Percentiles rank a stretch among this genome's conserved stretches.
Evolutionary conservation across 2,797 vertebrate species (phyloP).

Genomic region (Microcaecilia unicolor): DNA sequence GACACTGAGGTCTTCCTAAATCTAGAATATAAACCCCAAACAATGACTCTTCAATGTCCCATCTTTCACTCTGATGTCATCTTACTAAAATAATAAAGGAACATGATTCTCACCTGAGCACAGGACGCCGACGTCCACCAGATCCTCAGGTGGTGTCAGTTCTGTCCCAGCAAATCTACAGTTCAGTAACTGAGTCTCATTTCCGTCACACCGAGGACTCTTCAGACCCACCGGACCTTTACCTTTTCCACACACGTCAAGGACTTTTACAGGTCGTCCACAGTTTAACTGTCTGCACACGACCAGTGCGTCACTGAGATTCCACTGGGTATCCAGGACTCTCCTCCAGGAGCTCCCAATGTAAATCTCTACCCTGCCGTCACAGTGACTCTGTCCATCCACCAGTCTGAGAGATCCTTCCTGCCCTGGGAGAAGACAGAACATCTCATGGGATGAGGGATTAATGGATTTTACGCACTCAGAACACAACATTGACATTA

Average conservation of each 20-base stretch:
- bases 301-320: constrained; percentile 1
- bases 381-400: no score
- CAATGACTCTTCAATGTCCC: no score
- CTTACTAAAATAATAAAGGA: no score
- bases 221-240: constrained; percentile 10
- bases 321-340: neutral
- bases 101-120: constrained; percentile 5
- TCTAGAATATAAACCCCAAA: no score
- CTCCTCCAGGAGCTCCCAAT: neutral
- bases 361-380: neutral
- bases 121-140: neutral
- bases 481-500: no score
- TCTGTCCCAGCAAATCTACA: constrained; percentile 9
- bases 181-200: constrained; percentile 14
- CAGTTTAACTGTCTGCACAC: neutral
- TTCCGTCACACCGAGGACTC: constrained; percentile 19
- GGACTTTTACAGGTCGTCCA: no score
- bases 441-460: no score
- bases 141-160: neutral
- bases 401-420: neutral
- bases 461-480: no score
- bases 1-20: no score
- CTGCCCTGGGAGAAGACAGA: neutral
- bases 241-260: neutral
- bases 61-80: no score